These are phyloP conservation scores for Schizotus pectinicornis DNA, from an alignment of 2,888 invertebrate species.

Conservation along the genomic window DNA sequence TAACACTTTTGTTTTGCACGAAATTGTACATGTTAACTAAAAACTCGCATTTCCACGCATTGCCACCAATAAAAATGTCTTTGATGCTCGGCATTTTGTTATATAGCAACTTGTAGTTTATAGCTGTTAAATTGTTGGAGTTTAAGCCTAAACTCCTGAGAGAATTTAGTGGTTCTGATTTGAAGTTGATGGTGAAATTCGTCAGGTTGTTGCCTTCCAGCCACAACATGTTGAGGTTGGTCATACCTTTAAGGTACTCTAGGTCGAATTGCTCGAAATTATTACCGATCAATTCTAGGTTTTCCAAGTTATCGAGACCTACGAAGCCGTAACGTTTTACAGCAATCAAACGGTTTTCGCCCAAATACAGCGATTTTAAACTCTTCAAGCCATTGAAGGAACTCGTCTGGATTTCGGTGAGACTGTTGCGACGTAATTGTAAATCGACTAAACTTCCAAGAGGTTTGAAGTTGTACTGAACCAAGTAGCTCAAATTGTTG, in stretches of 20 bases:
- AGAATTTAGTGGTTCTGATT: slow-evolving; percentile 44
- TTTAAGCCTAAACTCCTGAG: slow-evolving; percentile 48
- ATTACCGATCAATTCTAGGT: slow-evolving; percentile 52
- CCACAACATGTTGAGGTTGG: slow-evolving; percentile 50
- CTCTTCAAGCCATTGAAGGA: slow-evolving; percentile 55
- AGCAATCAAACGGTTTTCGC: slow-evolving; percentile 53
- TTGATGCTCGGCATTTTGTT: slow-evolving; percentile 49
- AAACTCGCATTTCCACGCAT: slow-evolving; percentile 53
- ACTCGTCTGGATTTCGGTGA: slow-evolving; percentile 52
- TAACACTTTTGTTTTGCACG: slow-evolving; percentile 45
- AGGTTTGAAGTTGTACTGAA: slow-evolving; percentile 54
- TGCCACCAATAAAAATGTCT: slow-evolving; percentile 51
- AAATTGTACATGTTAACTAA: slow-evolving; percentile 51
- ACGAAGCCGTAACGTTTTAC: slow-evolving; percentile 54
- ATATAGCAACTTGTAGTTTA: slow-evolving; percentile 49
- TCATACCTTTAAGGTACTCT: slow-evolving; percentile 47
- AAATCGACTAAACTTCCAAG: slow-evolving; percentile 52
- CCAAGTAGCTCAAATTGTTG: slow-evolving; percentile 53
- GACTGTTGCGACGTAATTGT: slow-evolving; percentile 53
- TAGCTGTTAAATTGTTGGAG: slow-evolving; percentile 47
- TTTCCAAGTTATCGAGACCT: slow-evolving; percentile 51
- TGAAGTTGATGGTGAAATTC: slow-evolving; percentile 44
- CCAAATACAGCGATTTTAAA: slow-evolving; percentile 53
- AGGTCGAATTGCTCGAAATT: slow-evolving; percentile 46
- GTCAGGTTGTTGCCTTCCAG: slow-evolving; percentile 48